Base-by-base conservation (phyloP, 2,888 invertebrate species). In the Amphimallon solstitiale region DNA sequence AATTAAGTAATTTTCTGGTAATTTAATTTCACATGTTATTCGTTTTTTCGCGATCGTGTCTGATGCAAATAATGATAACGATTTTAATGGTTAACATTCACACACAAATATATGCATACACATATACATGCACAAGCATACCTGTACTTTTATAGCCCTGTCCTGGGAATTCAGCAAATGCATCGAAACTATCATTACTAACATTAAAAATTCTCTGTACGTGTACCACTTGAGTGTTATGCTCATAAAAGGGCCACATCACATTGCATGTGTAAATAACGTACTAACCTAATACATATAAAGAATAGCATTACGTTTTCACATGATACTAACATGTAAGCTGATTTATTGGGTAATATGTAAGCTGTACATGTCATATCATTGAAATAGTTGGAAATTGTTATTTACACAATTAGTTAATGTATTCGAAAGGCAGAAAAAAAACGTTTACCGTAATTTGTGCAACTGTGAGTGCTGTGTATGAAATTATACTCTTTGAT, bases 11-110 rank as follows among this genome's bases (percentile, higher is more conserved):
- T 46, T 46, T 46, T 19, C 46, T 19, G 7, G 7, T 46, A 21
- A 46, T 46, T 46, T 19, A 46, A 46, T 46, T 46, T 46, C 46
- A 1, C 21, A 45, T 17, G 4, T 17, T 46, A 23, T 23, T 23
- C 23, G 23, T 17, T 7, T 46, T 17, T 3, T 10, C 17, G 5
- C 45, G 19, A 45, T 46, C 46, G 46, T 21, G 46, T 9, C 21
- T 21, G 19, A 46, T 19, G 46, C 46, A 46, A 46, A 51, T 51
- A 51, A 51, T 51, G 51, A 51, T 51, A 51, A 51, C 51, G 34
- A 34, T 34, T 10, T 29, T 51, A 34, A 51, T 14, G 40, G 1
- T 35, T 51, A 35, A 35, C 40, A 14, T 54, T 40, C 21, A 9
- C 40, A 19, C 21, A 21, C 40, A 43, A 14, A 35, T 15, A 35